Percentiles rank a stretch among this genome's conserved stretches.
Evolutionary conservation across 2,888 invertebrate species (phyloP).

Genomic region (Ernsta delagoae): DNA sequence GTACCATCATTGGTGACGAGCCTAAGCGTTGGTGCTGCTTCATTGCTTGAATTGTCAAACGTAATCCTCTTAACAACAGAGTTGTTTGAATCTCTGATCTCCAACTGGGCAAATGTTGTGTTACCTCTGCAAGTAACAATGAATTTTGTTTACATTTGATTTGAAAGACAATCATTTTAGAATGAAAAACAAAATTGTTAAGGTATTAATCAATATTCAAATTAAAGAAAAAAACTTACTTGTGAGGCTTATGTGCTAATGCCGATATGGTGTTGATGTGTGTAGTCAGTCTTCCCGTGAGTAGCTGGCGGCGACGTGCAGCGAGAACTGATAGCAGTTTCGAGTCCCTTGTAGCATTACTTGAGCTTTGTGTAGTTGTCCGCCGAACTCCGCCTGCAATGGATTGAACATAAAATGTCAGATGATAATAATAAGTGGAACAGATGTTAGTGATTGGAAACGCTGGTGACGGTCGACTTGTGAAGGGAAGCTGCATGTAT

Average conservation of each 20-base stretch:
- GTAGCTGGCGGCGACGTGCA: slow-evolving; percentile 85
- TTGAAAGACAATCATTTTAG: too few species aligned
- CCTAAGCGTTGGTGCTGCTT: slow-evolving; percentile 63
- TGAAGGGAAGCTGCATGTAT: too few species aligned
- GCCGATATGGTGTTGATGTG: slow-evolving; percentile 76
- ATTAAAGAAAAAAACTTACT: slow-evolving; percentile 58
- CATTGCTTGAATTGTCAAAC: slow-evolving; percentile 72
- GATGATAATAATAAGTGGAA: too few species aligned
- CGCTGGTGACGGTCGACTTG: too few species aligned
- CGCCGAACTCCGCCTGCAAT: slow-evolving; percentile 69
- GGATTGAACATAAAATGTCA: slow-evolving; percentile 28
- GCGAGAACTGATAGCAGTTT: slow-evolving; percentile 85
- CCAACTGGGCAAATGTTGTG: slow-evolving; percentile 77
- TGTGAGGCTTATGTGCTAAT: slow-evolving; percentile 74
- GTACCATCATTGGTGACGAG: slow-evolving; percentile 70
- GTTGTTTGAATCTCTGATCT: slow-evolving; percentile 71
- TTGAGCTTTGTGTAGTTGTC: slow-evolving; percentile 65
- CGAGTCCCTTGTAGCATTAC: slow-evolving; percentile 81
- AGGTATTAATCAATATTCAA: not conserved
- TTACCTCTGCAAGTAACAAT: slow-evolving; percentile 68
- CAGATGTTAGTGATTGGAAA: too few species aligned
- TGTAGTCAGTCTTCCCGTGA: slow-evolving; percentile 81
- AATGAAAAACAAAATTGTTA: too few species aligned
- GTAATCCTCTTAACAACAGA: slow-evolving; percentile 72
- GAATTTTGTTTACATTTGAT: too few species aligned